Percentiles rank a stretch among this genome's conserved stretches.
phyloP scores from a whole-genome alignment of 2,888 invertebrate genomes.

The Cabera pusaria region DNA sequence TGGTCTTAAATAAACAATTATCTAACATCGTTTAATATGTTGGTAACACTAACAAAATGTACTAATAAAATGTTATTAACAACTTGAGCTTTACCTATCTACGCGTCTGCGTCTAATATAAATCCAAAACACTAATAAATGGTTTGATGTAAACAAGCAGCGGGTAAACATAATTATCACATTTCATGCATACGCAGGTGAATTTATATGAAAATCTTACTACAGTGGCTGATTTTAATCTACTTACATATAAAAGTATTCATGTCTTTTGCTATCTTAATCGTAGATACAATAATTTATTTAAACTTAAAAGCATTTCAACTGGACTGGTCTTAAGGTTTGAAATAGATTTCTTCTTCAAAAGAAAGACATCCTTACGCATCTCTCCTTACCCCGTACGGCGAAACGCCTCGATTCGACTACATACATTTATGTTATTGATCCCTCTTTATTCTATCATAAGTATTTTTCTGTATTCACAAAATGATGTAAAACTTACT shows the following conservation, averaged over 20 bases:
- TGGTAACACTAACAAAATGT: slow-evolving; percentile 6
- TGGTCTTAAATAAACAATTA: slow-evolving; percentile 7
- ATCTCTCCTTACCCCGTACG: slow-evolving; percentile 5
- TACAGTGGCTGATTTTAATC: slow-evolving; percentile 55
- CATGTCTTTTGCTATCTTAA: slow-evolving; percentile 59
- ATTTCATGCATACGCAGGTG: slow-evolving; percentile 51
- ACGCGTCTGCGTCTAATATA: slow-evolving; percentile 30
- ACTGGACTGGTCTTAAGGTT: slow-evolving; percentile 67
- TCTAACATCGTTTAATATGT: slow-evolving; percentile 12
- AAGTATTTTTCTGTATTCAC: slow-evolving; percentile 57
- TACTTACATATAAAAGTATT: slow-evolving; percentile 49
- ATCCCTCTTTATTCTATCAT: slow-evolving; percentile 73
- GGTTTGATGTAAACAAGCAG: slow-evolving; percentile 39
- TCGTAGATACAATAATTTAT: slow-evolving; percentile 40
- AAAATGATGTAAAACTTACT: slow-evolving; percentile 47
- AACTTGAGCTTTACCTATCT: slow-evolving; percentile 73
- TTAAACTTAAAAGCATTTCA: slow-evolving; percentile 57
- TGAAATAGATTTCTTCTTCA: slow-evolving; percentile 70
- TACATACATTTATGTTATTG: slow-evolving; percentile 57
- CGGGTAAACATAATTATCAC: slow-evolving; percentile 55
- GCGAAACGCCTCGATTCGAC: slow-evolving; percentile 20
- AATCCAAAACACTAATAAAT: slow-evolving; percentile 24
- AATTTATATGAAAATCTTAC: slow-evolving; percentile 43
- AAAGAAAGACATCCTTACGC: slow-evolving; percentile 22
- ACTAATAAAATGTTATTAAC: slow-evolving; percentile 47